Evolutionary conservation across 2,113 vertebrate genomes (phyloP).

Genomic region (Choloepus hoffmanni): DNA sequence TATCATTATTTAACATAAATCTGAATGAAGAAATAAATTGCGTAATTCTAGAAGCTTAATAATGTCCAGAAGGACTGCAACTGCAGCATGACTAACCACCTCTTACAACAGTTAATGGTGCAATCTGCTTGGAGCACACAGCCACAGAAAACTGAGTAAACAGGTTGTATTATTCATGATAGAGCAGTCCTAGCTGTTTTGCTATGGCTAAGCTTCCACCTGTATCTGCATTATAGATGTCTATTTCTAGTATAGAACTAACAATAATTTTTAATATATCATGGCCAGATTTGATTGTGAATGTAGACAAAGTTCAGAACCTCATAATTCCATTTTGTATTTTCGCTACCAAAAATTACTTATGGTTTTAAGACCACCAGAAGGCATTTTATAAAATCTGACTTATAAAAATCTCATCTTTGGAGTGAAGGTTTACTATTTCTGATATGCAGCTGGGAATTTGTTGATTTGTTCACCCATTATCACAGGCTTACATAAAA

Average conservation of each 20-base stretch:
- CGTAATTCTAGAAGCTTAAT: constrained; percentile 40
- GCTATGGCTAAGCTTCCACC: constrained; percentile 46
- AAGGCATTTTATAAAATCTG: constrained; percentile 32
- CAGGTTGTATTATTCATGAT: constrained; percentile 67
- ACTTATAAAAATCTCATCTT: constrained; percentile 42
- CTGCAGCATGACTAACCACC: neutral
- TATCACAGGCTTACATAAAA: neutral
- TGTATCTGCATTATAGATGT: constrained; percentile 37
- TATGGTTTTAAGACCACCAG: neutral
- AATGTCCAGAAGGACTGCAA: constrained; percentile 13
- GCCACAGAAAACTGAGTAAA: constrained; percentile 66
- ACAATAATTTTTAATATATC: constrained; percentile 22
- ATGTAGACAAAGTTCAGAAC: constrained; percentile 23
- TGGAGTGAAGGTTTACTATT: constrained; percentile 8
- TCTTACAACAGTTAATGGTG: constrained; percentile 66
- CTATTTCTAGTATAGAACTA: constrained; percentile 43
- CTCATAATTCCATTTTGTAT: neutral
- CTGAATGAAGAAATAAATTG: constrained; percentile 66
- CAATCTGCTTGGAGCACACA: constrained; percentile 59
- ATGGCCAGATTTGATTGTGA: constrained; percentile 41
- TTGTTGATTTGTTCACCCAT: neutral
- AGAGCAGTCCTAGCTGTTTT: constrained; percentile 19
- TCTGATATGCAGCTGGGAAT: neutral
- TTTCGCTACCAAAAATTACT: constrained; percentile 14
- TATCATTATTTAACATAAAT: constrained; percentile 6